Conservation (phyloP, 2,888 invertebrate species). For the Hydriomena furcata region DNA sequence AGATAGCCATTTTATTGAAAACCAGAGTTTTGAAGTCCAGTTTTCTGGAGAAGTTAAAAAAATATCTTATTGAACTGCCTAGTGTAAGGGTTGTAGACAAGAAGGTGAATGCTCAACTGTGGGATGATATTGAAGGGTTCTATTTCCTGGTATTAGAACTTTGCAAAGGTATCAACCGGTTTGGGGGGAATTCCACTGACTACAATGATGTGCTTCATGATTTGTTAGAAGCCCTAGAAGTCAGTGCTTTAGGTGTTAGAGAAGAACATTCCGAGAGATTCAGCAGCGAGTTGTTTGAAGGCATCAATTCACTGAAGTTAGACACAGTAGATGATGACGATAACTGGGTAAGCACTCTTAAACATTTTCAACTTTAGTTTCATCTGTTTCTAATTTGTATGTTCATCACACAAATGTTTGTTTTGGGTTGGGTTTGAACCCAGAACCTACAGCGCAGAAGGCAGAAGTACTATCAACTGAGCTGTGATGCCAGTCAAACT, state of each 20-base stretch:
- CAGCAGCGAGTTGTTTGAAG: conserved; percentile 67
- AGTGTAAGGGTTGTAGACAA: conserved; percentile 64
- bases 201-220: conserved; percentile 49
- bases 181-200: conserved; percentile 49
- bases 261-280: conserved; percentile 70
- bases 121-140: conserved; percentile 70
- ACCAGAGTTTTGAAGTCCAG: conserved; percentile 58
- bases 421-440: too few relatives aligned
- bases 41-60: conserved; percentile 59
- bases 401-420: too few relatives aligned
- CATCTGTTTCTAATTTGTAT: too few relatives aligned
- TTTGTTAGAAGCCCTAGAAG: conserved; percentile 56
- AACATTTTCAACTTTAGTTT: too few relatives aligned
- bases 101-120: conserved; percentile 66
- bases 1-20: conserved; percentile 56
- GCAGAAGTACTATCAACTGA: too few relatives aligned
- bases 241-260: conserved; percentile 60
- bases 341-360: conserved; percentile 53
- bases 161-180: conserved; percentile 60
- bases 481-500: too few relatives aligned
- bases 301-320: conserved; percentile 48
- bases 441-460: too few relatives aligned
- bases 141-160: conserved; percentile 54
- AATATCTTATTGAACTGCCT: conserved; percentile 59
- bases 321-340: conserved; percentile 43